Base-by-base conservation (phyloP, 2,888 invertebrate species). In the Teleogryllus oceanicus region DNA sequence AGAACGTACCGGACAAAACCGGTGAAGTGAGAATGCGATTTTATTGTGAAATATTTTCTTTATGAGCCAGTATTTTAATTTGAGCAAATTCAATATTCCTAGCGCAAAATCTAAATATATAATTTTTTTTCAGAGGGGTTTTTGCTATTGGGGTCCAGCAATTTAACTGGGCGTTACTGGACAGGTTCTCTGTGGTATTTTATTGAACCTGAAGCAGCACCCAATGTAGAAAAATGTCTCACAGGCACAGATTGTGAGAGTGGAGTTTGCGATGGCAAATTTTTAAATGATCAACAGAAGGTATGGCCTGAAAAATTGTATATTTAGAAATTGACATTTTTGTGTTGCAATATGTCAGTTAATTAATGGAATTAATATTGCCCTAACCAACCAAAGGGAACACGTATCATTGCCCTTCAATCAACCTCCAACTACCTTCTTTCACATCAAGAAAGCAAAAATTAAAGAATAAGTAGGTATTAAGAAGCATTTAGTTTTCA, bases 141-240 rank as follows among this genome's bases (percentile, higher is more conserved):
- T 83, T 85, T 90, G 62, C 85, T 92, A 78, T 84, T 92, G 74
- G 91, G 91, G 62, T 89, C 90, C 24, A 90, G 90, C 74, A 90
- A 90, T 85, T 85, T 92, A 83, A 89, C 89, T 37, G 90, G 90
- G 37, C 88, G 91, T 5, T 90, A 89, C 83, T 92, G 92, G 92
- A 88, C 88, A 83, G 92, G 92, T 21, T 90, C 90, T 20, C 83
- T 92, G 20, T 90, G 90, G 87, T 88, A 88, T 83, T 92, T 88
- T 83, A 85, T 87, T 80, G 85, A 87, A 80, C 85, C 86, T 18
- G 85, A 87, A 8, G 84, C 85, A n/a, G 87, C 88, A 49, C 86
- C 87, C 77, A 85, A 87, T 82, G 88, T 88, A 49, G 86, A 88
- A 76, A 87, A 87, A 79, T 88, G 89, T 83, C 84, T 86, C 1